Base-by-base conservation (phyloP, 1,140 invertebrate species). In the Cardiocondyla obscurior region DNA sequence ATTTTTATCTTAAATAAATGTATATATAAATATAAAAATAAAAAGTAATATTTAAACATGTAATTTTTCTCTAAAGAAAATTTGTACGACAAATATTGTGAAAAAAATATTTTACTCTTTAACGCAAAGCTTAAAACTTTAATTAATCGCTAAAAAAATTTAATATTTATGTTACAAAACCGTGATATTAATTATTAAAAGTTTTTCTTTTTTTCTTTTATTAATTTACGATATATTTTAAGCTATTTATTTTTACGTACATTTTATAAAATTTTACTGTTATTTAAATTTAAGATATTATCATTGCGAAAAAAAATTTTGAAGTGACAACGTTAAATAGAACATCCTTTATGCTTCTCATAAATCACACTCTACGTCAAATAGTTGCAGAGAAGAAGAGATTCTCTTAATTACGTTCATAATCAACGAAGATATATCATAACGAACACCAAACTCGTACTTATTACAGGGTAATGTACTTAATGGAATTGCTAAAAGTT, bases 321-420 rank as follows among this genome's bases (percentile, higher is more conserved):
- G 2, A 6, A 16, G 53, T 69, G 62, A 67, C 55, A 79, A 79
- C 74, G 33, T 69, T 79, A 79, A 79, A 79, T 53, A 12, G 46
- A 79, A 12, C 62, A 69, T 19, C 25, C 12, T 53, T 7, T 25
- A 79, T 79, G 28, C 74, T 77, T 53, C 44, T 28, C 33, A 77
- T 55, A 77, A 86, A 69, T 86, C 91, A 92, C 90, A 89, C 88
- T 92, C 92, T 92, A 93, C 92, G 87, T 85, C 85, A 89, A 84
- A 91, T 76, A 88, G 82, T 90, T 88, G 89, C 87, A 88, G 67
- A 86, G 79, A 89, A 90, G 77, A 90, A 60, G 81, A 69, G 72
- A 90, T 85, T 86, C 89, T 87, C 85, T 85, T 87, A 74, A 87
- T 74, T 73, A 90, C 82, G 73, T 84, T 81, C 69, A 86, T 46